Percentiles rank a stretch among this genome's conserved stretches.
Conservation (phyloP, 2,797 vertebrate genomes). For the Coilia nasus region DNA sequence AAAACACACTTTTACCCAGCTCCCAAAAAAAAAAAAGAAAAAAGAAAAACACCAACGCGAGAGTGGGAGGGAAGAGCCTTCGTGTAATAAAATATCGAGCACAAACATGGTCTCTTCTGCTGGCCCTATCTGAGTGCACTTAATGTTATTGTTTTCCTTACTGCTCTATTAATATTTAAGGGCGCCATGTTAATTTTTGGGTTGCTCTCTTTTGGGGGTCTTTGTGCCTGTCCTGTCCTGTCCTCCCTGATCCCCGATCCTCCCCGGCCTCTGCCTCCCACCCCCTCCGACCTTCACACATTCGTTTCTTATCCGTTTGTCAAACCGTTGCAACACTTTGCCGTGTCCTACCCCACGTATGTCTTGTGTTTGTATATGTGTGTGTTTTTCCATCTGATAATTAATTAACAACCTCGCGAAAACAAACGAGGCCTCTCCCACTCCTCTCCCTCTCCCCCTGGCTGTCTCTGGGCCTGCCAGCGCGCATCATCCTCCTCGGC, state of each 20-base stretch:
- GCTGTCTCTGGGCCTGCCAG: conserved; percentile 22
- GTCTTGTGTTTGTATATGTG: neutral
- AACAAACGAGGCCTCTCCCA: neutral
- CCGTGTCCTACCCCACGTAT: neutral
- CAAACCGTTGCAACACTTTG: neutral
- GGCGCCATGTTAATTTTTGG: neutral
- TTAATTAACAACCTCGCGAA: conserved; percentile 4
- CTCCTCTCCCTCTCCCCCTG: neutral
- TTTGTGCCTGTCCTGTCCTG: neutral
- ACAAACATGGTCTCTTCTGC: neutral
- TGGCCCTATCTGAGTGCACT: neutral
- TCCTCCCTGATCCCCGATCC: neutral
- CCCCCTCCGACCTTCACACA: neutral
- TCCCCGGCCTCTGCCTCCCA: neutral
- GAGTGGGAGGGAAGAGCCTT: neutral
- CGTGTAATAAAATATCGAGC: neutral
- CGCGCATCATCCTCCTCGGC: conserved; percentile 51
- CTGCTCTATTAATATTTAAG: conserved; percentile 19
- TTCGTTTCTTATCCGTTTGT: neutral
- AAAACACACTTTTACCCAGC: neutral
- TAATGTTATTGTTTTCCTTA: conserved; percentile 13
- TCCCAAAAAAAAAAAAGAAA: neutral
- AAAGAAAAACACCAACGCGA: neutral
- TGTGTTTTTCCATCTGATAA: neutral
- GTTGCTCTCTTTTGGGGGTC: neutral